These are phyloP conservation scores for Dipodomys ordii DNA, from an alignment of 2,113 vertebrate genomes.

Conservation along the genomic window DNA sequence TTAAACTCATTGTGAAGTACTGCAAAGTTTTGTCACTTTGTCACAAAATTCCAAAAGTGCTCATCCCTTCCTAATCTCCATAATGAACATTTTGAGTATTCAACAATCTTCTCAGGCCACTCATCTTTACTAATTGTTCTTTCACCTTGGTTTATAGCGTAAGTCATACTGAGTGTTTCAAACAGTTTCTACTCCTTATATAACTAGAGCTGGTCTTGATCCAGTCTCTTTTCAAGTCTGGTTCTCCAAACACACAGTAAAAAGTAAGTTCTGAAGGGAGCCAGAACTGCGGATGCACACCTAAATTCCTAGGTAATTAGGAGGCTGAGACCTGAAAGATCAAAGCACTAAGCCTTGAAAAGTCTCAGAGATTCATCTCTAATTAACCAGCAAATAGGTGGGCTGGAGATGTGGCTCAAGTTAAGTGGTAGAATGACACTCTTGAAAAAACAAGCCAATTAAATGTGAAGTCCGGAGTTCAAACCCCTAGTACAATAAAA, in stretches of 20 bases:
- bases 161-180: background rate
- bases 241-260: background rate
- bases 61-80: background rate
- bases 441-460: no score
- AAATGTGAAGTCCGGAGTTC: no score
- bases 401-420: no score
- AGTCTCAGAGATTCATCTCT: no score
- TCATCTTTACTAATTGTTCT: background rate
- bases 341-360: no score
- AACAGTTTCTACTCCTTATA: background rate
- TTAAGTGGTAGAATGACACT: no score
- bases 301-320: no score
- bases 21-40: background rate
- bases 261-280: background rate
- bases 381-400: no score
- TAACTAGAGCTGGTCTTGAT: background rate
- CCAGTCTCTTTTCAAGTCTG: background rate
- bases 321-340: no score
- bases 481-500: background rate
- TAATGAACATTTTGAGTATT: conserved; percentile 33
- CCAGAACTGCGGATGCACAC: no score
- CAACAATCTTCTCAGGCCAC: conserved; percentile 7
- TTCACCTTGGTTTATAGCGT: conserved; percentile 6
- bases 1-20: no score
- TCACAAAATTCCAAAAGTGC: background rate